Percentiles rank a stretch among this genome's conserved stretches.
Conservation (phyloP, 2,797 vertebrate species). For the Leptatherina wallacei region DNA sequence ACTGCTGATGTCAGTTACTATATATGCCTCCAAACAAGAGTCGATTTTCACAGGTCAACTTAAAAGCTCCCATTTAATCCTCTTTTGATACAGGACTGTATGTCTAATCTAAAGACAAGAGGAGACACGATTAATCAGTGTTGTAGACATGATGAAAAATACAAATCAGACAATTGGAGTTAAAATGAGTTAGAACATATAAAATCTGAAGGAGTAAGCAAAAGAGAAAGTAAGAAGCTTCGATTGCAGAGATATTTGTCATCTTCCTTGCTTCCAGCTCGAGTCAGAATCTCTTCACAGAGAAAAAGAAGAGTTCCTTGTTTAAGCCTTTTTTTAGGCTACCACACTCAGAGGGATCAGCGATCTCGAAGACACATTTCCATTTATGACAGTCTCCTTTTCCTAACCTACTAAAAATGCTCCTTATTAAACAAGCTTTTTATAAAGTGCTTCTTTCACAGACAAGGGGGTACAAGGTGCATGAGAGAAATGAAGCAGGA, state of each 20-base stretch:
- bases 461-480: not conserved
- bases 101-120: conserved; percentile 1
- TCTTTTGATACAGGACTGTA: not conserved
- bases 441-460: conserved; percentile 33
- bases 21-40: not conserved
- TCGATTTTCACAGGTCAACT: not conserved
- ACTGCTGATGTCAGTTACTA: not conserved
- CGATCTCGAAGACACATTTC: conserved; percentile 65
- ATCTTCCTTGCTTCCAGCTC: conserved; percentile 45
- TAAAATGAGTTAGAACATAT: not conserved
- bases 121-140: not conserved
- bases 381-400: conserved; percentile 50
- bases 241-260: conserved; percentile 44
- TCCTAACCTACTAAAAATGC: conserved; percentile 29
- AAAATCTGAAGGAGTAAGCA: conserved; percentile 8
- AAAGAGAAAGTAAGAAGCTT: conserved; percentile 19
- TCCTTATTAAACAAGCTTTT: conserved; percentile 46
- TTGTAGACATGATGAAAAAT: conserved; percentile 14
- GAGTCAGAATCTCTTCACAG: conserved; percentile 46
- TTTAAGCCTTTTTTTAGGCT: conserved; percentile 57
- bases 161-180: conserved; percentile 1
- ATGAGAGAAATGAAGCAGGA: not conserved
- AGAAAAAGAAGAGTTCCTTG: conserved; percentile 44
- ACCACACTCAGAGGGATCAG: conserved; percentile 50
- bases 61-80: not conserved